Evolutionary conservation across 2,113 vertebrate species (phyloP), one percentile per base, ranked within the genome.

Genomic region (Vulpes vulpes): DNA sequence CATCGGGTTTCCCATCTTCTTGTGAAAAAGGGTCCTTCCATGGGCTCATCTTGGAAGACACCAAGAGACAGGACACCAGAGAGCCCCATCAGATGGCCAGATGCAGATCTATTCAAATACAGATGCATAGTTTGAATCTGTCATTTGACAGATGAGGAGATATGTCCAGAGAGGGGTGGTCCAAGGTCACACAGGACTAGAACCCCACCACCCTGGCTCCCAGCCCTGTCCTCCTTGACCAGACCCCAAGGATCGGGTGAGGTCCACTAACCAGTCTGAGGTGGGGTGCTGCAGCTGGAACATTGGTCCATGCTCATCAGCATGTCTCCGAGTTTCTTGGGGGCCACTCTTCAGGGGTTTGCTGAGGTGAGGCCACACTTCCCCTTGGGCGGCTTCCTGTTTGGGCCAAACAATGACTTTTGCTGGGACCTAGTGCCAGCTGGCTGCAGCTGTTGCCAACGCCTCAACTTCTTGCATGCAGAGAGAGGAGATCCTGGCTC

Each of bases 331-430:
- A 17, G 80, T 79, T 97, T 97, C 95, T 97, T 23, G 84, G 96
- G 98, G 80, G 71, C 90, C 91, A 95, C 96, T 96, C 94, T 95
- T 97, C n/a, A 90, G 97, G 97, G 96, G 97, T 96, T 98, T 97
- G 90, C 84, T 82, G 88, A 97, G 90, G 97, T 35, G 87, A 96
- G 96, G 92, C 90, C 94, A 85, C 80, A 97, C 95, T 98, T 97
- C 97, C 97, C 97, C 92, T 97, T 12, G 11, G 92, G 97, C 11
- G 9, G 96, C 90, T 98, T 98, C 98, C 98, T 98, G 98, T 98
- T 98, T 97, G 78, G 95, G 78, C 92, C 92, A 96, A 96, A 98
- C 97, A 98, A 97, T 97, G 88, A 96, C 95, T 96, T 87, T 97
- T 65, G 88, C 67, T 0, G 25, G 90, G 96, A 97, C 87, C 80